Conservation (phyloP, 2,113 vertebrate species). For the Tricholaema leucomelas region DNA sequence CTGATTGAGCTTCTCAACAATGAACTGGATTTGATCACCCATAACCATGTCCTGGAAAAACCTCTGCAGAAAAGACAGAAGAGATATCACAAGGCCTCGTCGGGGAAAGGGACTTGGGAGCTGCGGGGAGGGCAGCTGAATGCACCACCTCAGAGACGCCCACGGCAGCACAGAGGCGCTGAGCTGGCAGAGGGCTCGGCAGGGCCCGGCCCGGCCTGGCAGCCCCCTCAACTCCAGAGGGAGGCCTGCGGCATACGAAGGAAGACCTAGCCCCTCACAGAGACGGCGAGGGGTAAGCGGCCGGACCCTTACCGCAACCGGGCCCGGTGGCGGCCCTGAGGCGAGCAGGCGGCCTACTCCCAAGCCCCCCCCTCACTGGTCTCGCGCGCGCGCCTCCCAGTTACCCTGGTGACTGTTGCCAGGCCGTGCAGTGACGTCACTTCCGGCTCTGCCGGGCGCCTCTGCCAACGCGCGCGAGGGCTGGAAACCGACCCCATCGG, state of each 20-base stretch:
- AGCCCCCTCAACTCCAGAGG: not conserved
- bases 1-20: conserved; percentile 93
- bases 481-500: rapidly evolving
- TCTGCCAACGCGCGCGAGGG: not conserved
- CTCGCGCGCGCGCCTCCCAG: not conserved
- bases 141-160: not conserved
- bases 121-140: not conserved
- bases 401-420: conserved; percentile 64
- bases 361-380: not conserved
- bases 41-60: conserved; percentile 69
- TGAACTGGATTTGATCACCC: conserved; percentile 94
- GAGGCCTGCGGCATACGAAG: not conserved
- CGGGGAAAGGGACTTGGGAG: not conserved
- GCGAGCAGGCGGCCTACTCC: not conserved
- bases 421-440: not conserved
- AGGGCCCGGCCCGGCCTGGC: not conserved
- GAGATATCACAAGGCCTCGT: not conserved
- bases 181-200: not conserved
- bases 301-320: too few relatives aligned
- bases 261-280: not conserved
- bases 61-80: not conserved
- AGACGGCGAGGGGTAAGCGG: too few relatives aligned
- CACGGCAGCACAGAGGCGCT: not conserved
- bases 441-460: conserved; percentile 9
- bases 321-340: not conserved